Conservation (phyloP, 1,140 invertebrate species). For the Apis mellifera region DNA sequence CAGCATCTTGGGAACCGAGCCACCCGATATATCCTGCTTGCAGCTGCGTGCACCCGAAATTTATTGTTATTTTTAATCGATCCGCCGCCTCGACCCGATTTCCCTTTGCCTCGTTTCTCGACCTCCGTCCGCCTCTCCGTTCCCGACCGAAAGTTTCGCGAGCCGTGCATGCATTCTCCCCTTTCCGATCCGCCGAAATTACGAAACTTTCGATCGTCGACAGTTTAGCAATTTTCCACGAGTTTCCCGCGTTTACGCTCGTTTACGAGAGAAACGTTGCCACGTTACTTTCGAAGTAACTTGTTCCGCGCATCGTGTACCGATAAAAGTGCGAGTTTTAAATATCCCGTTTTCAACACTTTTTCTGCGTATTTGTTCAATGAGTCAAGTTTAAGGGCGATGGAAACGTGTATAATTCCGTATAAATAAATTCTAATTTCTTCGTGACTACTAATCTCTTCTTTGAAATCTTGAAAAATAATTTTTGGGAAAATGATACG, state of each 20-base stretch:
- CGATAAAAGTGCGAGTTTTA: background rate
- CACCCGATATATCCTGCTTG: background rate
- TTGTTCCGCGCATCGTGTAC: background rate
- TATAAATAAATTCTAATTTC: too few species aligned
- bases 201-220: background rate
- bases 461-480: background rate
- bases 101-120: background rate
- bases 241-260: background rate
- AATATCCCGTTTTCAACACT: constrained; percentile 9
- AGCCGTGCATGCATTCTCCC: too few species aligned
- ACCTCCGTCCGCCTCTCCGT: background rate
- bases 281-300: background rate
- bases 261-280: background rate
- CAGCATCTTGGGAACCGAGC: background rate
- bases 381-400: background rate
- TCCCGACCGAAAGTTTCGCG: background rate
- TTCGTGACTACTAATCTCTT: background rate
- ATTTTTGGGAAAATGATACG: background rate
- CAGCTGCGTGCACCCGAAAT: constrained; percentile 4
- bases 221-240: background rate
- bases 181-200: background rate
- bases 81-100: constrained; percentile 2
- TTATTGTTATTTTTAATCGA: constrained; percentile 37
- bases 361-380: background rate
- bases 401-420: background rate